These are phyloP conservation scores for Etheostoma perlongum DNA, from an alignment of 2,797 vertebrate species.

Conservation along the genomic window DNA sequence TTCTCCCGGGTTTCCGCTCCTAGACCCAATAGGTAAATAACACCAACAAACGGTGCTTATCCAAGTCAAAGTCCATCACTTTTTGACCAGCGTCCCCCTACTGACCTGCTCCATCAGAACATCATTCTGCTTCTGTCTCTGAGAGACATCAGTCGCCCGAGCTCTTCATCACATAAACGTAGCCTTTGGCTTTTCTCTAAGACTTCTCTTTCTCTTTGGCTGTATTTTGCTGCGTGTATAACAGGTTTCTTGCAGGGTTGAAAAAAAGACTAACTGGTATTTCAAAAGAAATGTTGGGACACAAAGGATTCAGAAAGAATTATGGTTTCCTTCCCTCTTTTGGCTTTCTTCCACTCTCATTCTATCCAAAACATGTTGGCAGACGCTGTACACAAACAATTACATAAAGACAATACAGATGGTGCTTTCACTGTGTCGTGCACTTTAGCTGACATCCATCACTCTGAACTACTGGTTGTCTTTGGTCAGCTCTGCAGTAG, in stretches of 20 bases:
- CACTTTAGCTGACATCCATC: constrained; percentile 6
- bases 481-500: background rate
- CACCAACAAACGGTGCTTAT: no score
- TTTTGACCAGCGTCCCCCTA: no score
- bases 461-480: background rate
- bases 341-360: background rate
- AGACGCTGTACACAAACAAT: background rate
- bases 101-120: background rate
- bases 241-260: background rate
- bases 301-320: constrained; percentile 26
- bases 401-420: constrained; percentile 30
- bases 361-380: constrained; percentile 29
- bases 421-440: background rate
- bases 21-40: no score
- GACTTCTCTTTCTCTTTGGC: background rate
- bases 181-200: background rate
- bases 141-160: background rate
- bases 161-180: background rate
- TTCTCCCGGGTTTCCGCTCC: no score
- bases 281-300: background rate
- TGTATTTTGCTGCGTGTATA: background rate
- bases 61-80: no score
- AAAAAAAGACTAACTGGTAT: background rate
- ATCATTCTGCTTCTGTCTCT: no score
- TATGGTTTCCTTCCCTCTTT: background rate